These are phyloP conservation scores for Xestia sexstrigata DNA, from an alignment of 2,888 invertebrate genomes.

Conservation along the genomic window DNA sequence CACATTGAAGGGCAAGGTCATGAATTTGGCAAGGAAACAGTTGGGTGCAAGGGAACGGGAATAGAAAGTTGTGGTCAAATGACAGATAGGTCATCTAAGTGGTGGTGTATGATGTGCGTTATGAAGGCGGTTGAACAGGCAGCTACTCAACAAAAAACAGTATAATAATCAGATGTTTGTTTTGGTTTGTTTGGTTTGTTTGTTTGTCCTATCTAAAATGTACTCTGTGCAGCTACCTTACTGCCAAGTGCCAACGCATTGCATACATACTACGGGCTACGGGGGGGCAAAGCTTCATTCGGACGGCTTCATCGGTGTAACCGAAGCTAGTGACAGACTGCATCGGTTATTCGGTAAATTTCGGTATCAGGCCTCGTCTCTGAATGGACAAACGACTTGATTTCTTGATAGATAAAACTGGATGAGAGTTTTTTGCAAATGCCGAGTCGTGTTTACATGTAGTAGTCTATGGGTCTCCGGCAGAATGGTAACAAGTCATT, in stretches of 20 bases:
- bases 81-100: neutral
- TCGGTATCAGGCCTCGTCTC: neutral
- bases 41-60: neutral
- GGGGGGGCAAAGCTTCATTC: no score
- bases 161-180: no score
- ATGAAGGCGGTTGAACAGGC: neutral
- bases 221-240: no score
- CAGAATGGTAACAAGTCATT: slow-evolving; percentile 7
- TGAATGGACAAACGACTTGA: neutral
- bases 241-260: no score
- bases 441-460: neutral
- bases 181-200: no score
- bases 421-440: neutral
- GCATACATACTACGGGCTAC: no score
- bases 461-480: slow-evolving; percentile 39
- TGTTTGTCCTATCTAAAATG: no score
- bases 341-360: no score
- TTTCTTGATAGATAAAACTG: neutral
- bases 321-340: neutral
- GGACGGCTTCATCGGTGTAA: neutral
- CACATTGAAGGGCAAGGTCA: neutral
- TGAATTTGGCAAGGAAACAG: neutral
- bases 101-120: no score
- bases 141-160: no score
- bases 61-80: neutral